phyloP scores from a whole-genome alignment of 1,140 invertebrate genomes.

The Diachasmimorpha longicaudata region DNA sequence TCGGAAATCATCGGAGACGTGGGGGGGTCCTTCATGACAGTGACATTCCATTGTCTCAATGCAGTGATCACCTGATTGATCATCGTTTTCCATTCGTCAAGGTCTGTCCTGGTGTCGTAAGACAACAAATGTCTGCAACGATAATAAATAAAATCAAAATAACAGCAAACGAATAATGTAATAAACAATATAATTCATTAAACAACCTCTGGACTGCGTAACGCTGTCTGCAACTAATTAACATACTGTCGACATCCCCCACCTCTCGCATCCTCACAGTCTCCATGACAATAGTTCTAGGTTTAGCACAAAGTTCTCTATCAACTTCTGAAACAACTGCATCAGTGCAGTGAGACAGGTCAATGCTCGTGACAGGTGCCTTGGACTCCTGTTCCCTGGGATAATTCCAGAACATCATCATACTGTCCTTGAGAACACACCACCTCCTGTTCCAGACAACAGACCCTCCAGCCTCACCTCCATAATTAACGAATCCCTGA shows the following conservation, averaged over 20 bases:
- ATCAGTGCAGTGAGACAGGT: constrained; percentile 47
- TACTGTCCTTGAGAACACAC: constrained; percentile 48
- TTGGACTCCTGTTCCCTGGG: constrained; percentile 49
- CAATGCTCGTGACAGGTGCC: constrained; percentile 44
- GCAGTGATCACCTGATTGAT: constrained; percentile 52
- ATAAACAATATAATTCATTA: not conserved
- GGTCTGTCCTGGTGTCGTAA: constrained; percentile 47
- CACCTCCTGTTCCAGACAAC: constrained; percentile 55
- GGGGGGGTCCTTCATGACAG: constrained; percentile 9
- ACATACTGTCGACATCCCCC: constrained; percentile 31
- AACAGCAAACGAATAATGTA: not conserved
- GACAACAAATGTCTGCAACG: constrained; percentile 45
- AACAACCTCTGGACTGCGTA: constrained; percentile 38
- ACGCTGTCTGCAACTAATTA: constrained; percentile 27
- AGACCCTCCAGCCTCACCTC: constrained; percentile 38
- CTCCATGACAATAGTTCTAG: constrained; percentile 53
- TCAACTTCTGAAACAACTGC: constrained; percentile 38
- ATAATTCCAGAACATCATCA: constrained; percentile 59
- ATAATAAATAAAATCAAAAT: not conserved
- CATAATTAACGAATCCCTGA: constrained; percentile 55
- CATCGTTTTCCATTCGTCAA: constrained; percentile 50
- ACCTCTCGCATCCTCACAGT: constrained; percentile 30
- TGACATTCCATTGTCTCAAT: constrained; percentile 48
- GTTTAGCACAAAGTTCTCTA: constrained; percentile 50
- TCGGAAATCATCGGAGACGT: constrained; percentile 1